Percentiles rank a stretch among this genome's conserved stretches.
Conservation (phyloP, 2,888 invertebrate genomes). For the Sinentomon sp. region DNA sequence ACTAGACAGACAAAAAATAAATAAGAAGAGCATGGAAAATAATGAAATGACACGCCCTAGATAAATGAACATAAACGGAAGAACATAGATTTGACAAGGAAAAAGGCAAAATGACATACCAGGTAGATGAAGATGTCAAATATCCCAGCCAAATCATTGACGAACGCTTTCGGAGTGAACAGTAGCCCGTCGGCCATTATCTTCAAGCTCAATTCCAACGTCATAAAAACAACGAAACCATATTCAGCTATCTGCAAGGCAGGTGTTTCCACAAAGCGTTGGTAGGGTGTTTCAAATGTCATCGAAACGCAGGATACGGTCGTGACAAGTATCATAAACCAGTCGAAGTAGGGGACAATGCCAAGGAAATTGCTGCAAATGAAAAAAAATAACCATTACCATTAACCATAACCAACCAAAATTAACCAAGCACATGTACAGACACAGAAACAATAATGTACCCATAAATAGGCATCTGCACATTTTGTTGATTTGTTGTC, state of each 20-base stretch:
- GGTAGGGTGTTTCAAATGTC: slow-evolving; percentile 93
- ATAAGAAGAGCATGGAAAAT: neutral
- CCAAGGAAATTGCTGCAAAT: slow-evolving; percentile 67
- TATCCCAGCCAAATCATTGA: slow-evolving; percentile 88
- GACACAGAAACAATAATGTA: too few species aligned
- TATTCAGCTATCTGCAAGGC: slow-evolving; percentile 83
- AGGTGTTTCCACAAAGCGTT: slow-evolving; percentile 80
- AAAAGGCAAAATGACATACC: slow-evolving; percentile 29
- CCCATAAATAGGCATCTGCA: too few species aligned
- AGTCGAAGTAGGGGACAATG: slow-evolving; percentile 90
- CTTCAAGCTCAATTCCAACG: slow-evolving; percentile 77
- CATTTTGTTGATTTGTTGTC: too few species aligned
- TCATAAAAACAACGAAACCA: slow-evolving; percentile 93
- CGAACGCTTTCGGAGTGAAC: slow-evolving; percentile 95
- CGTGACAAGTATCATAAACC: slow-evolving; percentile 97
- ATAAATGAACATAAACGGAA: neutral
- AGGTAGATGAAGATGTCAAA: slow-evolving; percentile 92
- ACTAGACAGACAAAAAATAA: slow-evolving; percentile 1
- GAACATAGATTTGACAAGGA: slow-evolving; percentile 21
- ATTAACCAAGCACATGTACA: too few species aligned
- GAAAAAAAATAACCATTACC: slow-evolving; percentile 5
- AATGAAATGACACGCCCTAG: slow-evolving; percentile 11
- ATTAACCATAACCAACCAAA: too few species aligned
- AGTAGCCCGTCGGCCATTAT: slow-evolving; percentile 90
- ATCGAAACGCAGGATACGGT: slow-evolving; percentile 91